Conservation (phyloP, 2,797 vertebrate genomes). For the Mastacembelus armatus region DNA sequence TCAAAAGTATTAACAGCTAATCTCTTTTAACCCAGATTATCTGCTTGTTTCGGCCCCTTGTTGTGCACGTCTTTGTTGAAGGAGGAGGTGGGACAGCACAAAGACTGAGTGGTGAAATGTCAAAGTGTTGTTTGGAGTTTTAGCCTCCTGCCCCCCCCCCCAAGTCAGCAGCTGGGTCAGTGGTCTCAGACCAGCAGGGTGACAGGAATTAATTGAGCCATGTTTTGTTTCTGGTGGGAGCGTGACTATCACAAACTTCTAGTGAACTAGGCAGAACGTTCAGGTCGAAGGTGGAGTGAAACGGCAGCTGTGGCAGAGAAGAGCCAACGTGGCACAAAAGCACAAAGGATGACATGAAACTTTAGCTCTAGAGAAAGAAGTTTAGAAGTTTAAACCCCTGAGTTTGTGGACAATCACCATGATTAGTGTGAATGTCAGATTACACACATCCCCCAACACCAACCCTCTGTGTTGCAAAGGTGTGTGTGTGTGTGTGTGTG, state of each 20-base stretch:
- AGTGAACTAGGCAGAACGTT: too few species aligned
- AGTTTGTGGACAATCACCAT: too few species aligned
- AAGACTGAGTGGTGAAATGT: constrained; percentile 67
- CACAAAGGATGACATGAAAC: too few species aligned
- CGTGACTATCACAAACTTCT: too few species aligned
- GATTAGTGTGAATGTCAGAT: background rate
- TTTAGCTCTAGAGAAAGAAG: too few species aligned
- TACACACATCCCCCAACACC: too few species aligned
- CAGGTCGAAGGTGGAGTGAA: too few species aligned
- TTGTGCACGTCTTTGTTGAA: constrained; percentile 46
- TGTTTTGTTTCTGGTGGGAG: constrained; percentile 18
- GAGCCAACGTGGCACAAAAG: too few species aligned
- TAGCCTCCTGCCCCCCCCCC: constrained; percentile 7
- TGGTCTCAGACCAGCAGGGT: constrained; percentile 4
- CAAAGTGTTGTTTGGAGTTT: constrained; percentile 55
- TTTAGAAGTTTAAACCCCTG: too few species aligned
- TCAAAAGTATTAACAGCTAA: constrained; percentile 64
- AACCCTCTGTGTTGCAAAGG: background rate
- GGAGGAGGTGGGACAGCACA: constrained; percentile 2
- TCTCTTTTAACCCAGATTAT: constrained; percentile 78
- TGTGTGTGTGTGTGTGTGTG: too few species aligned
- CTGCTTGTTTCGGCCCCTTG: constrained; percentile 56
- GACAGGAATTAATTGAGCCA: constrained; percentile 27
- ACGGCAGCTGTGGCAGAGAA: too few species aligned
- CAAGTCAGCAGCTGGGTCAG: constrained; percentile 5